These are phyloP conservation scores for Microcebus tavaratra DNA, from an alignment of 2,113 vertebrate species.

Conservation along the genomic window DNA sequence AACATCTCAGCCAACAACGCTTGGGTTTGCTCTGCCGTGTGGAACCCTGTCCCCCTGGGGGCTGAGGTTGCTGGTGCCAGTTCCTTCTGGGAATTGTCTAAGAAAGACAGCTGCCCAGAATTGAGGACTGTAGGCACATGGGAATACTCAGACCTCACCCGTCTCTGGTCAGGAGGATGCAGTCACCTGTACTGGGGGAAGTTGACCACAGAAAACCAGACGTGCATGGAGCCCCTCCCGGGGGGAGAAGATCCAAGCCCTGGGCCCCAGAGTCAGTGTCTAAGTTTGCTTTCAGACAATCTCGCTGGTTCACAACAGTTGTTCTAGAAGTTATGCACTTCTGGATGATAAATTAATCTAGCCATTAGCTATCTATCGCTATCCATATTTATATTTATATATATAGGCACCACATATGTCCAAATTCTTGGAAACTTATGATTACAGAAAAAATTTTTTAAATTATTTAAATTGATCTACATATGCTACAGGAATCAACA, in stretches of 20 bases:
- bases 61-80: not conserved
- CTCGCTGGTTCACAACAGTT: not conserved
- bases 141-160: not conserved
- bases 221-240: not conserved
- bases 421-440: not conserved
- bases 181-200: not conserved
- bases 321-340: not conserved
- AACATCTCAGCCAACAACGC: not conserved
- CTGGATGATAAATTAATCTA: not conserved
- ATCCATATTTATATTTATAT: not conserved
- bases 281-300: not conserved
- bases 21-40: not conserved
- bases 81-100: not conserved
- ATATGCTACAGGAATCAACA: not conserved
- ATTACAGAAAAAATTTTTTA: not conserved
- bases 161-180: not conserved
- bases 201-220: not conserved
- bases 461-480: not conserved
- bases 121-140: too few relatives aligned
- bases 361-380: not conserved
- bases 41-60: not conserved
- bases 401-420: not conserved
- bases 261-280: not conserved
- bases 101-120: not conserved
- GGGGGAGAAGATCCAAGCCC: not conserved